These are phyloP conservation scores for Nemopilema nomurai DNA, from an alignment of 30 jellyfish, hydroid and myxozoan genomes.

Conservation along the genomic window DNA sequence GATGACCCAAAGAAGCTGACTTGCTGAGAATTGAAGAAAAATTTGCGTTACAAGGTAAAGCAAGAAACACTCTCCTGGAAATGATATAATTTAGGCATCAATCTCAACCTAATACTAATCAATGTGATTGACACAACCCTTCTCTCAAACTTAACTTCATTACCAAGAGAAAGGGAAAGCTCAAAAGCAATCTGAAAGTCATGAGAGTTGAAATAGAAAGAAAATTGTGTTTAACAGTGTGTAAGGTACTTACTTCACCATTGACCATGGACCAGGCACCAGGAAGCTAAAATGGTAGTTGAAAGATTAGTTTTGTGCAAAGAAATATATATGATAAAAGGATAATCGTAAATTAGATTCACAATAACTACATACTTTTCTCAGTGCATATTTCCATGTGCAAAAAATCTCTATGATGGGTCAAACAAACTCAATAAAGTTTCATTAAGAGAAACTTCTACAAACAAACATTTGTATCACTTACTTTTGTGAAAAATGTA, in stretches of 20 bases:
- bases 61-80: background rate
- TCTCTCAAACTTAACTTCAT: background rate
- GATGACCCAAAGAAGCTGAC: slow-evolving; percentile 95
- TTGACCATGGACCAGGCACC: slow-evolving; percentile 99
- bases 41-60: background rate
- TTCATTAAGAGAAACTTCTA: too few relatives aligned
- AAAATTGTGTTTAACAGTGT: background rate
- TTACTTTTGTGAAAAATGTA: too few relatives aligned
- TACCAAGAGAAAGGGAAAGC: background rate
- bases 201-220: background rate
- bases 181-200: background rate
- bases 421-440: too few relatives aligned
- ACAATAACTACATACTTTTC: too few relatives aligned
- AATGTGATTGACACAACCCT: too few relatives aligned
- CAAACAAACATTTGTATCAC: too few relatives aligned
- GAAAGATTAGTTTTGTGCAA: too few relatives aligned
- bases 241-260: slow-evolving; percentile 82
- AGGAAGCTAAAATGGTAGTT: slow-evolving; percentile 89
- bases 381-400: too few relatives aligned
- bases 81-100: background rate
- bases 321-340: too few relatives aligned
- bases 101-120: background rate
- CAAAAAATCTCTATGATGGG: too few relatives aligned
- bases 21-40: slow-evolving; percentile 69
- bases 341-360: too few relatives aligned